Percentiles rank a stretch among this genome's conserved stretches.
These are phyloP conservation scores for Pseudomyrmex concolor DNA, from an alignment of 1,140 invertebrate genomes.

Conservation along the genomic window DNA sequence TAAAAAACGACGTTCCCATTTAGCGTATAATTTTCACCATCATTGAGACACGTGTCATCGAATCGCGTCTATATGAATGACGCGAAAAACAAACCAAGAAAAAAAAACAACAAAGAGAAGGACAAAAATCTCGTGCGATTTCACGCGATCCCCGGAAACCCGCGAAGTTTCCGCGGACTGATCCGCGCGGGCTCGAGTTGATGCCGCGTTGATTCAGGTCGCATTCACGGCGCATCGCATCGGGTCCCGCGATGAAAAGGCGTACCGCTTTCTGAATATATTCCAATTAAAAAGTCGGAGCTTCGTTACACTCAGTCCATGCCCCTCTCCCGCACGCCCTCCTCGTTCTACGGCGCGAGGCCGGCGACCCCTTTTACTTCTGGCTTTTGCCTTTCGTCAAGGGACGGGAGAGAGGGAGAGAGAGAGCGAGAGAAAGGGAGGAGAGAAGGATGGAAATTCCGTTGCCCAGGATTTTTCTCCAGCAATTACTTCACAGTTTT, in stretches of 20 bases:
- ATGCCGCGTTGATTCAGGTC: slow-evolving; percentile 79
- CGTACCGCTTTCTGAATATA: slow-evolving; percentile 84
- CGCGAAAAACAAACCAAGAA: slow-evolving; percentile 28
- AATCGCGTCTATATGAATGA: slow-evolving; percentile 27
- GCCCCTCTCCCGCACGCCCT: slow-evolving; percentile 56
- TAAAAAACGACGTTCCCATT: not conserved
- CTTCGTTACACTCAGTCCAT: slow-evolving; percentile 83
- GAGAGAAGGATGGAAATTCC: too few species aligned
- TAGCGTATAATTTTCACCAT: slow-evolving; percentile 48
- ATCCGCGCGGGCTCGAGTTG: slow-evolving; percentile 53
- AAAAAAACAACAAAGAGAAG: not conserved
- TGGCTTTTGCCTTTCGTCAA: slow-evolving; percentile 71
- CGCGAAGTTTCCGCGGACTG: slow-evolving; percentile 21
- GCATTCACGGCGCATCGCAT: slow-evolving; percentile 80
- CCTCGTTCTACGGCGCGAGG: slow-evolving; percentile 22
- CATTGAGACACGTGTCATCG: slow-evolving; percentile 54
- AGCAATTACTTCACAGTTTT: slow-evolving; percentile 81
- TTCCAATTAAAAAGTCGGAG: slow-evolving; percentile 86
- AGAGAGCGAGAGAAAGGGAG: not conserved
- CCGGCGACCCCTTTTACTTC: slow-evolving; percentile 70
- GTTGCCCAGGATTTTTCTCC: slow-evolving; percentile 71
- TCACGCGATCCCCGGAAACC: not conserved
- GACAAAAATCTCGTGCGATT: too few species aligned
- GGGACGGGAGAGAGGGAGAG: slow-evolving; percentile 13
- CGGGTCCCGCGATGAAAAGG: slow-evolving; percentile 83